A percentile compares a stretch with the other conserved stretches of the same genome.
phyloP scores from a whole-genome alignment of 2,797 vertebrate species.

The Perodicticus potto region DNA sequence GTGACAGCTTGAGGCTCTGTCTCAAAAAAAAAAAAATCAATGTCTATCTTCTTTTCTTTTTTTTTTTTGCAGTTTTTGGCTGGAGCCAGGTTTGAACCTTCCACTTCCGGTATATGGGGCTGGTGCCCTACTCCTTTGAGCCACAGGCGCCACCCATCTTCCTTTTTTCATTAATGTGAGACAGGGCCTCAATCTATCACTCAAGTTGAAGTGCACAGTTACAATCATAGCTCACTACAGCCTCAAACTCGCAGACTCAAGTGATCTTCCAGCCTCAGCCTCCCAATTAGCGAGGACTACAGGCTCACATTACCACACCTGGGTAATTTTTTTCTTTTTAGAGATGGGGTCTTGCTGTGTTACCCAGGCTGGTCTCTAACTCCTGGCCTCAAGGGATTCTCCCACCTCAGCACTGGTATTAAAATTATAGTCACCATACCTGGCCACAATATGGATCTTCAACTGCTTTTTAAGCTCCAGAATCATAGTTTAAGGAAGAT shows the following conservation, averaged over 20 bases:
- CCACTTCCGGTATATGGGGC: too few species aligned
- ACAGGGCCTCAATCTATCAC: neutral
- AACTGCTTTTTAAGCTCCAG: neutral
- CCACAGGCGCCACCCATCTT: too few species aligned
- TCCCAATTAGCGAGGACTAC: neutral
- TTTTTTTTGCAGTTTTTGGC: too few species aligned
- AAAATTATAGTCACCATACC: neutral
- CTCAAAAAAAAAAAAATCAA: too few species aligned
- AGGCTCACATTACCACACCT: neutral
- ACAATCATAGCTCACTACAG: neutral
- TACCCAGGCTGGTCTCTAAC: neutral
- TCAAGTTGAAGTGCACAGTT: neutral
- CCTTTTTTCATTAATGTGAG: neutral
- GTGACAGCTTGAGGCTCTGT: too few species aligned
- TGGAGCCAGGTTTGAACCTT: too few species aligned
- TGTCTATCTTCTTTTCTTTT: neutral
- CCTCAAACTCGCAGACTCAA: neutral
- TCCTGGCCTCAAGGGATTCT: neutral
- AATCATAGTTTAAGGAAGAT: conserved; percentile 5
- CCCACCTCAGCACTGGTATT: neutral
- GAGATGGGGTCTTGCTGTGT: neutral
- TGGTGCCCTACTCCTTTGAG: too few species aligned
- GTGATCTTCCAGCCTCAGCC: neutral
- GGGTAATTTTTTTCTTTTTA: neutral
- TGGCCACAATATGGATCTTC: neutral